These are phyloP conservation scores for Indri indri DNA, from an alignment of 2,113 vertebrate genomes.

Conservation along the genomic window DNA sequence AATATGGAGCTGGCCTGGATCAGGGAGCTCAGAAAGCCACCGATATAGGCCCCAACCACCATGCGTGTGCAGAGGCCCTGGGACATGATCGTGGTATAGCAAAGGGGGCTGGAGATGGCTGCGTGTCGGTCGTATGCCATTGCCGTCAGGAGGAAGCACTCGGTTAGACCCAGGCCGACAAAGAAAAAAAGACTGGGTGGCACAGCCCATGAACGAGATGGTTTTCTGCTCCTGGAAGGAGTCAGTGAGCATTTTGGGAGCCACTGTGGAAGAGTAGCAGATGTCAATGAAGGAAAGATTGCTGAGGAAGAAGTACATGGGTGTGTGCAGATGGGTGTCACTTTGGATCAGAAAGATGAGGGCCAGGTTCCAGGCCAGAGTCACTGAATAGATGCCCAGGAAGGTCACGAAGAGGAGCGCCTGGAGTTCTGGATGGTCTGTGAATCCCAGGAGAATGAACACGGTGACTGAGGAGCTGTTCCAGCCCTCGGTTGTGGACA, in stretches of 20 bases:
- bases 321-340: constrained; percentile 49
- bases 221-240: constrained; percentile 48
- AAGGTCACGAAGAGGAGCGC: constrained; percentile 61
- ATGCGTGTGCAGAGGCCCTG: constrained; percentile 45
- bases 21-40: constrained; percentile 66
- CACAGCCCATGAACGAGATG: constrained; percentile 72
- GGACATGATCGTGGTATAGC: constrained; percentile 50
- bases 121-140: constrained; percentile 57
- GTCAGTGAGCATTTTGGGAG: constrained; percentile 73
- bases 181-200: constrained; percentile 75
- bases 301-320: constrained; percentile 76
- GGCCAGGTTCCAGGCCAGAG: constrained; percentile 61
- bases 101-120: constrained; percentile 67
- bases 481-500: not conserved
- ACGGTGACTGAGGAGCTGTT: constrained; percentile 54
- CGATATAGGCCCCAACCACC: constrained; percentile 54
- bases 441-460: constrained; percentile 75
- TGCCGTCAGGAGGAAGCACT: constrained; percentile 64
- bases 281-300: constrained; percentile 73
- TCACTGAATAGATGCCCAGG: constrained; percentile 48
- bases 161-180: constrained; percentile 26
- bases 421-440: constrained; percentile 59
- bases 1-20: constrained; percentile 59
- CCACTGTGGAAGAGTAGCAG: constrained; percentile 70
- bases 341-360: constrained; percentile 61